phyloP scores from a whole-genome alignment of 2,888 invertebrate species.

The Epirrhoe alternata region DNA sequence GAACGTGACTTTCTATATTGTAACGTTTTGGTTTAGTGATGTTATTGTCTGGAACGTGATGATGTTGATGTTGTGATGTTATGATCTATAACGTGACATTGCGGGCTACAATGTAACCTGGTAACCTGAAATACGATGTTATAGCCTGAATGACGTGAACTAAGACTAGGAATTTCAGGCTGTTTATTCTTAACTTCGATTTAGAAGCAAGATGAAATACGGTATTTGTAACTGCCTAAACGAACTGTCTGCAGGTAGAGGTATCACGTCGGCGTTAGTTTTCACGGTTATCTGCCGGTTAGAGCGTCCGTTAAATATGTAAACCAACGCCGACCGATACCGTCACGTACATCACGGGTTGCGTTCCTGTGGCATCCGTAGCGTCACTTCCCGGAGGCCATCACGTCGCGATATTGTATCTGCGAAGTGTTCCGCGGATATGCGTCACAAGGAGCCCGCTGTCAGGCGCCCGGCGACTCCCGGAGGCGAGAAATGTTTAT shows the following conservation, averaged over 20 bases:
- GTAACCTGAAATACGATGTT: neutral
- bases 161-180: neutral
- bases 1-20: too few relatives aligned
- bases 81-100: too few relatives aligned
- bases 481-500: conserved; percentile 34
- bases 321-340: neutral
- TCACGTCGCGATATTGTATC: neutral
- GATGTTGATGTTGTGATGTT: too few relatives aligned
- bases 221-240: neutral
- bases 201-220: neutral
- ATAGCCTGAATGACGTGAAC: neutral
- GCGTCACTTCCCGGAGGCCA: neutral
- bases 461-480: conserved; percentile 4
- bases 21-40: too few relatives aligned
- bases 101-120: too few relatives aligned
- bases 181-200: neutral
- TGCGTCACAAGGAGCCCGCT: neutral
- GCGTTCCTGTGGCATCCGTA: neutral
- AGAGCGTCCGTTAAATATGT: neutral
- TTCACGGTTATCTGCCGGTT: neutral
- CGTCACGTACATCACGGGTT: neutral
- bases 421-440: neutral
- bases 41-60: too few relatives aligned
- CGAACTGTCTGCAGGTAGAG: neutral
- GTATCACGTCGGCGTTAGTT: neutral